Conservation (phyloP, 2,113 vertebrate genomes). For the Sander vitreus region DNA sequence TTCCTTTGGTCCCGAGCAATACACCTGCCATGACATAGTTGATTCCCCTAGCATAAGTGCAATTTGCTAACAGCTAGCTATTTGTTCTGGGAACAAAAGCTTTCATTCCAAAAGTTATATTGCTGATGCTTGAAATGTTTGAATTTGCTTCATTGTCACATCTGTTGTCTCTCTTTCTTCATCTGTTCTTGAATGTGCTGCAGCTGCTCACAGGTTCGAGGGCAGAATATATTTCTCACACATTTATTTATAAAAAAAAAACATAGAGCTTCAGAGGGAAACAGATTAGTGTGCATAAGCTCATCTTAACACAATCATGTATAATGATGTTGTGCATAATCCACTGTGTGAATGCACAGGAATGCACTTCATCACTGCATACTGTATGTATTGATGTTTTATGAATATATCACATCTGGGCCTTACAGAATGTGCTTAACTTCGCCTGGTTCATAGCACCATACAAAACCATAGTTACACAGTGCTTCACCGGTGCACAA, state of each 20-base stretch:
- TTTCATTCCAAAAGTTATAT: too few relatives aligned
- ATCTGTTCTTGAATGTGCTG: too few relatives aligned
- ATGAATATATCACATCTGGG: background rate
- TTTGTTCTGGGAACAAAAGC: too few relatives aligned
- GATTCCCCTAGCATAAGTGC: too few relatives aligned
- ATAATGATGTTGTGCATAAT: background rate
- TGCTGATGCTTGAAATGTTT: too few relatives aligned
- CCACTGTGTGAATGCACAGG: conserved; percentile 4
- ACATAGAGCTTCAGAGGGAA: background rate
- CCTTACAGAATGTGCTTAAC: background rate
- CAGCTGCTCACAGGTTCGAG: background rate
- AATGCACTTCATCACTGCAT: background rate
- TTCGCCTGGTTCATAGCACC: background rate
- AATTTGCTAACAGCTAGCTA: too few relatives aligned
- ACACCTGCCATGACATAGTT: too few relatives aligned
- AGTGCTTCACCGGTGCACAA: background rate
- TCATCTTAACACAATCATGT: conserved; percentile 2
- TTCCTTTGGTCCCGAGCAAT: too few relatives aligned
- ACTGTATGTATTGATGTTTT: background rate
- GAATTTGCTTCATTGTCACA: too few relatives aligned
- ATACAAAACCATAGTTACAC: background rate
- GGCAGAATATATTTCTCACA: background rate
- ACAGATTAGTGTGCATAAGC: conserved; percentile 1
- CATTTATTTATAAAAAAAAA: background rate
- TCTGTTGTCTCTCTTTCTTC: too few relatives aligned